A percentile compares a stretch with the other conserved stretches of the same genome.
These are phyloP conservation scores for Sardina pilchardus DNA, from an alignment of 2,113 vertebrate species.

Conservation along the genomic window DNA sequence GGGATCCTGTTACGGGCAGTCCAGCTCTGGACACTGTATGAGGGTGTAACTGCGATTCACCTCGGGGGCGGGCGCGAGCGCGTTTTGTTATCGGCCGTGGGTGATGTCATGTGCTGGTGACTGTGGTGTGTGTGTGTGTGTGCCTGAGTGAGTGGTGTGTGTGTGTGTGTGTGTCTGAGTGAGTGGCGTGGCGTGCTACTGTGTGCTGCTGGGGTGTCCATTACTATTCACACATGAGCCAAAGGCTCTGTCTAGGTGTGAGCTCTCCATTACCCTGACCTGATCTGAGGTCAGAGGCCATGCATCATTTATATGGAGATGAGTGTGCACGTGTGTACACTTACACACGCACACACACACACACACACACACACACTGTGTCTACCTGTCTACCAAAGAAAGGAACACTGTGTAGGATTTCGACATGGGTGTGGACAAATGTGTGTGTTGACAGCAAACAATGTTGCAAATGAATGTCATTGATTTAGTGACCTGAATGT, in stretches of 20 bases:
- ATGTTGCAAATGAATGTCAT: background rate
- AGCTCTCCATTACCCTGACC: background rate
- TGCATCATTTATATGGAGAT: background rate
- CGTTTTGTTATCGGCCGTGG: background rate
- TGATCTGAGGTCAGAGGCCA: background rate
- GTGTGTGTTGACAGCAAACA: background rate
- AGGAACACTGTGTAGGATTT: background rate
- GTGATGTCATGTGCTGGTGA: background rate
- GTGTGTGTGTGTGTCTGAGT: background rate
- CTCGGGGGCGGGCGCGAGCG: background rate
- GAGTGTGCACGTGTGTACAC: conserved; percentile 8
- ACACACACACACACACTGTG: background rate
- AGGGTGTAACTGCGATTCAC: background rate
- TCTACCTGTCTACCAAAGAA: background rate
- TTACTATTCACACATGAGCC: background rate
- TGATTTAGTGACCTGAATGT: background rate
- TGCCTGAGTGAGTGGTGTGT: background rate
- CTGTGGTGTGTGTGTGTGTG: background rate
- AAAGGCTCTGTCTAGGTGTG: background rate
- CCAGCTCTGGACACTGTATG: background rate
- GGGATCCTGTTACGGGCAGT: background rate
- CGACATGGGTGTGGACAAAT: background rate
- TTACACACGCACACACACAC: background rate
- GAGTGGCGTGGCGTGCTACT: background rate
- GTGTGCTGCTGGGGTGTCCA: background rate